These are phyloP conservation scores for Grammomys dolichurus DNA, from an alignment of 2,113 vertebrate species.

Conservation along the genomic window DNA sequence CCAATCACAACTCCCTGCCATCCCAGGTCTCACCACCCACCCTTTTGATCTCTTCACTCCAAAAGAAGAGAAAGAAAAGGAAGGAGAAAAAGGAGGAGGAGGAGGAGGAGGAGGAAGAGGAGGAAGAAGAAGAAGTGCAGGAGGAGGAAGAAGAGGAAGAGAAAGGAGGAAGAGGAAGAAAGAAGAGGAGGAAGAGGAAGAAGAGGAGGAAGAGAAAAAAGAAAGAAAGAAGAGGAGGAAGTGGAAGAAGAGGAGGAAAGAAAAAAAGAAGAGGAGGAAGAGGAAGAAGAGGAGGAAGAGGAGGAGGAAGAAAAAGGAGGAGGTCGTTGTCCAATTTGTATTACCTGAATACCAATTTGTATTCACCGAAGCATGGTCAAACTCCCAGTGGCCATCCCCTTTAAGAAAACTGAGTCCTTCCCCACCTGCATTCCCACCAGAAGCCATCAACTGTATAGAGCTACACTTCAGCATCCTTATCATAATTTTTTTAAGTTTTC, in stretches of 20 bases:
- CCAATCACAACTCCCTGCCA: background rate
- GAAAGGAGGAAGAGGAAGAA: too few relatives aligned
- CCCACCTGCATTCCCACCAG: background rate
- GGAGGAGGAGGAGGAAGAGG: too few relatives aligned
- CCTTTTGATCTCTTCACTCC: background rate
- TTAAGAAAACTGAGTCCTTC: background rate
- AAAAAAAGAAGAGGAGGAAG: background rate
- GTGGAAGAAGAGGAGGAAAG: background rate
- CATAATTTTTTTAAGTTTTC: background rate
- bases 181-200: too few relatives aligned
- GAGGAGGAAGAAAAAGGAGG: background rate
- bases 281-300: background rate
- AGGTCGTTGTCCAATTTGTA: background rate
- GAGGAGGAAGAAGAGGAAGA: background rate
- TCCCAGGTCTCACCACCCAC: background rate
- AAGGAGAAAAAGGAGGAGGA: too few relatives aligned
- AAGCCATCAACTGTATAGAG: background rate
- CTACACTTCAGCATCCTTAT: background rate
- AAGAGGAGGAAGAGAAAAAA: too few relatives aligned
- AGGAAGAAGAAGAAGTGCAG: too few relatives aligned
- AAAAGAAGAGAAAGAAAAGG: background rate
- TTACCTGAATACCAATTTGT: background rate
- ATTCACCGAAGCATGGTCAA: background rate
- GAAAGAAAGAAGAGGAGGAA: background rate
- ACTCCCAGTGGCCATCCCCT: background rate